phyloP scores from a whole-genome alignment of 2,797 vertebrate species.

The Hipposideros larvatus region DNA sequence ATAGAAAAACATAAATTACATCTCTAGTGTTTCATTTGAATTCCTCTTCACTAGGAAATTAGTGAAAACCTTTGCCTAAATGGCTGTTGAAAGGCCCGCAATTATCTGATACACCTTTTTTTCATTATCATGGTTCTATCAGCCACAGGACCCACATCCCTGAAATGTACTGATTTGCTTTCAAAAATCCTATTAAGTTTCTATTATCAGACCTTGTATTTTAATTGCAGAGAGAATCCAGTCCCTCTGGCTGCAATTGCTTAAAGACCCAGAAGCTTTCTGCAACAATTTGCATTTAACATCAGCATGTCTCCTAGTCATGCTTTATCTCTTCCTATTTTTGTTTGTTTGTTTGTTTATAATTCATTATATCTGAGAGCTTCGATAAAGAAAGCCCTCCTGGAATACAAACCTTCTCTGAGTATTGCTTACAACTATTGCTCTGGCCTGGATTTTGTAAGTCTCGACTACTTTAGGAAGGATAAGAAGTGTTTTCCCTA shows the following conservation, averaged over 20 bases:
- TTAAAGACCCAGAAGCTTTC: constrained; percentile 3
- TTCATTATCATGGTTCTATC: background rate
- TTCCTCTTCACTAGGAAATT: background rate
- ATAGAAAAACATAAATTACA: background rate
- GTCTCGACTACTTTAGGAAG: background rate
- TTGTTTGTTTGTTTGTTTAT: background rate
- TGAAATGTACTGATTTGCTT: background rate
- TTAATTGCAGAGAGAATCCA: constrained; percentile 4
- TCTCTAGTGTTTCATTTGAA: background rate
- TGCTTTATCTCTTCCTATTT: background rate
- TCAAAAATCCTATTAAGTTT: background rate
- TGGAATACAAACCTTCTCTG: background rate
- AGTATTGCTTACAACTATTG: background rate
- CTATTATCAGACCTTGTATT: background rate
- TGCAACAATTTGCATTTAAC: background rate
- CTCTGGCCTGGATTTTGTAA: background rate
- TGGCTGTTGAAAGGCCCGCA: background rate
- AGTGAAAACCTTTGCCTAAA: background rate
- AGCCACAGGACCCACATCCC: background rate
- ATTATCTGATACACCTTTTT: background rate
- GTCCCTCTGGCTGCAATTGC: background rate
- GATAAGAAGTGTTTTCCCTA: background rate
- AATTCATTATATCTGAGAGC: background rate
- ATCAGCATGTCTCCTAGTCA: background rate
- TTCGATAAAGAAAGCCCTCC: background rate